A percentile compares a stretch with the other conserved stretches of the same genome.
Conservation (phyloP, 2,797 vertebrate species). For the Cossypha niveicapilla region DNA sequence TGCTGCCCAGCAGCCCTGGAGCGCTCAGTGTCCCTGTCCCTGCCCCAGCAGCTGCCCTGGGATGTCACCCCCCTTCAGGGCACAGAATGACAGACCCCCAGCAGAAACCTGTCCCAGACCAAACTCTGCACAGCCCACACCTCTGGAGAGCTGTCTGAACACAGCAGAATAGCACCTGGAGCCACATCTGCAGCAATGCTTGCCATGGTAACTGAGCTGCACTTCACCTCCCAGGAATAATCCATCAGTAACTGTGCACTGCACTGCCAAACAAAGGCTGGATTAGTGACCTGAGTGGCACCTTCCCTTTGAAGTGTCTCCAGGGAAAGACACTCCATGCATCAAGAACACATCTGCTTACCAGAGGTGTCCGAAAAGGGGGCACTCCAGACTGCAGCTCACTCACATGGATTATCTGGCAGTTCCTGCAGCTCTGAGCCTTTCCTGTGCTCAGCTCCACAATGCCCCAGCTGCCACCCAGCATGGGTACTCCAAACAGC, state of each 20-base stretch:
- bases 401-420: background rate
- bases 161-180: background rate
- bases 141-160: background rate
- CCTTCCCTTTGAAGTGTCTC: background rate
- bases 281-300: background rate
- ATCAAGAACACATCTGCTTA: background rate
- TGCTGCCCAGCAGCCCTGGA: background rate
- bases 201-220: background rate
- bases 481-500: accelerated
- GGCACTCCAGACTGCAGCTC: background rate
- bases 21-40: accelerated
- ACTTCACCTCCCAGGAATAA: background rate
- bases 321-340: background rate
- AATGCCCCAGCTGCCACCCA: background rate
- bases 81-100: background rate
- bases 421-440: background rate
- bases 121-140: background rate
- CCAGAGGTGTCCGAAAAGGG: background rate
- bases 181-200: background rate
- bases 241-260: background rate
- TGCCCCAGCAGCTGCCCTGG: background rate
- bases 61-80: background rate
- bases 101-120: background rate
- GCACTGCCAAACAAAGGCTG: background rate
- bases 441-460: background rate